Evolutionary conservation across 2,888 invertebrate species (phyloP), one percentile per base, ranked within the genome.

Genomic region (Amblyjoppa fuscipennis): DNA sequence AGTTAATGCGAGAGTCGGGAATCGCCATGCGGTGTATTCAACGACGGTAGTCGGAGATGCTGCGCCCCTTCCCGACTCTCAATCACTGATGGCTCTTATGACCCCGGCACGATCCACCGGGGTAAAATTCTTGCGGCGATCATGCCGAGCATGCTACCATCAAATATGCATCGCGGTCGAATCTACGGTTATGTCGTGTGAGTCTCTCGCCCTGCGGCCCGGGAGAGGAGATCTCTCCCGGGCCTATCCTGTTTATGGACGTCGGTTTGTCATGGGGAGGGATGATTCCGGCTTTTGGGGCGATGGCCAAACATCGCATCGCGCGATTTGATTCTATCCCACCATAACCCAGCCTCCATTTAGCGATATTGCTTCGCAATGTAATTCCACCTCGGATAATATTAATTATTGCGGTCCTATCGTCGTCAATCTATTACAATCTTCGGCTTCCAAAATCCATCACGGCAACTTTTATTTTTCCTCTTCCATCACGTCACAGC

Each of bases 41-140:
- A 61, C 25, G 28, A 28, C 16, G 31, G 70, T 71, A 86, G 90
- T 34, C 31, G 89, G 89, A 80, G 73, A 73, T 83, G 89, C 90
- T 25, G 31, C 16, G 64, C 34, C 64, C 31, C 64, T 92, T 90
- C 92, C 92, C 93, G 59, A 93, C 93, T 93, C 93, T 94, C 93
- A 94, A 94, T 94, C 94, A 94, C 94, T 92, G 94, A 91, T 91
- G 91, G 92, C 92, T 93, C 92, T 93, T 93, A 93, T 92, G 93
- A 93, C 92, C 93, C 90, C 89, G 90, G 90, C 90, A 93, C 91
- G 93, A 93, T 92, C 91, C 93, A 92, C 93, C 90, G 88, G 94
- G 94, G 92, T 86, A 92, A 93, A 93, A 93, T 93, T 94, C 93
- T 89, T 83, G 80, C 73, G 92, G 90, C 92, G 93, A 93, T 93